Percentiles rank a stretch among this genome's conserved stretches.
Evolutionary conservation across 2,113 vertebrate genomes (phyloP).

Genomic region (Muscicapa adusta): DNA sequence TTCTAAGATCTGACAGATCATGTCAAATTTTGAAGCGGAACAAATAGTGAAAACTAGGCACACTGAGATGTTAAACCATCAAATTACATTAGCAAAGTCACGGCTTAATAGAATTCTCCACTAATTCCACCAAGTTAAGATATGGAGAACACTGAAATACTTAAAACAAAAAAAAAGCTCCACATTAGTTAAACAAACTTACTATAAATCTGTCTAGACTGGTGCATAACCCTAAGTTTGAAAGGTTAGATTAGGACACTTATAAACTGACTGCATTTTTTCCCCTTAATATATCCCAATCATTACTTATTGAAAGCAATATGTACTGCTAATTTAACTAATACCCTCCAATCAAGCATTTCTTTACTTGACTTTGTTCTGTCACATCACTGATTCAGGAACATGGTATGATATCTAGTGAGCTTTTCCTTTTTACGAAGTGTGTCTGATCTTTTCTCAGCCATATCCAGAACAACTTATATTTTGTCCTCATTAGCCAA

Average conservation of each 20-base stretch:
- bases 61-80: conserved; percentile 18
- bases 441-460: not conserved
- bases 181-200: not conserved
- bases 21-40: conserved; percentile 41
- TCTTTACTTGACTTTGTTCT: not conserved
- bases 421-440: not conserved
- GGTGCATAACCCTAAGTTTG: not conserved
- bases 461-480: not conserved
- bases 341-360: not conserved
- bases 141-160: not conserved
- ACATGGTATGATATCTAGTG: not conserved
- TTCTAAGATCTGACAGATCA: conserved; percentile 31
- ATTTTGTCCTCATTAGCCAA: conserved; percentile 18
- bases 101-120: not conserved
- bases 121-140: conserved; percentile 1
- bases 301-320: not conserved
- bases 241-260: not conserved
- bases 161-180: not conserved
- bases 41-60: conserved; percentile 43
- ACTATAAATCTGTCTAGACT: not conserved
- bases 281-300: not conserved
- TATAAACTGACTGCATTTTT: not conserved
- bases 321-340: not conserved
- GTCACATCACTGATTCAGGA: not conserved
- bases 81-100: conserved; percentile 27